These are phyloP conservation scores for Leptogaster cylindrica DNA, from an alignment of 2,888 invertebrate genomes.

Conservation along the genomic window DNA sequence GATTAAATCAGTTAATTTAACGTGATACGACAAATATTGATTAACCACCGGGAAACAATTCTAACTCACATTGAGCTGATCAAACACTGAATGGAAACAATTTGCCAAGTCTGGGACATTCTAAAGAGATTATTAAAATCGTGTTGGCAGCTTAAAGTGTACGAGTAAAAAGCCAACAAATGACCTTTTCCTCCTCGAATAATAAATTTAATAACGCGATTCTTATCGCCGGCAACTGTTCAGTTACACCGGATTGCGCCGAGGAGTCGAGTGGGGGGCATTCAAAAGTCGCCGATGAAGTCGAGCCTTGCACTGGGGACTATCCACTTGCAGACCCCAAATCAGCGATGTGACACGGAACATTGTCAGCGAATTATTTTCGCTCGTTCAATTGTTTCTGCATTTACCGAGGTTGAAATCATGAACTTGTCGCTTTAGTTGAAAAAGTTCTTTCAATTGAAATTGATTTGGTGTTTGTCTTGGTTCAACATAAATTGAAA, in stretches of 20 bases:
- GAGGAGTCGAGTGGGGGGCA: background rate
- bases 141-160: slow-evolving; percentile 14
- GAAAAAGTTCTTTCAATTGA: too few relatives aligned
- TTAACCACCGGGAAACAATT: slow-evolving; percentile 8
- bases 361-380: too few relatives aligned
- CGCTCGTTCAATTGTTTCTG: too few relatives aligned
- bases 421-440: too few relatives aligned
- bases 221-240: slow-evolving; percentile 19
- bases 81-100: slow-evolving; percentile 38
- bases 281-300: too few relatives aligned
- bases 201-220: slow-evolving; percentile 38
- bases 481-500: too few relatives aligned
- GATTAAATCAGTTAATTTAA: slow-evolving; percentile 3
- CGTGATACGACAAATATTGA: slow-evolving; percentile 5
- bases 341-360: too few relatives aligned
- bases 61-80: slow-evolving; percentile 10
- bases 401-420: too few relatives aligned
- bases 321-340: too few relatives aligned
- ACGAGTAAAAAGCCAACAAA: slow-evolving; percentile 14
- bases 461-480: too few relatives aligned
- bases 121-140: slow-evolving; percentile 37
- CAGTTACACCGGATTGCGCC: too few relatives aligned
- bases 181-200: slow-evolving; percentile 36
- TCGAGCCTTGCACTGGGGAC: too few relatives aligned
- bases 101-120: slow-evolving; percentile 27